Conservation (phyloP, 2,888 invertebrate genomes). For the Campoletis raptor region DNA sequence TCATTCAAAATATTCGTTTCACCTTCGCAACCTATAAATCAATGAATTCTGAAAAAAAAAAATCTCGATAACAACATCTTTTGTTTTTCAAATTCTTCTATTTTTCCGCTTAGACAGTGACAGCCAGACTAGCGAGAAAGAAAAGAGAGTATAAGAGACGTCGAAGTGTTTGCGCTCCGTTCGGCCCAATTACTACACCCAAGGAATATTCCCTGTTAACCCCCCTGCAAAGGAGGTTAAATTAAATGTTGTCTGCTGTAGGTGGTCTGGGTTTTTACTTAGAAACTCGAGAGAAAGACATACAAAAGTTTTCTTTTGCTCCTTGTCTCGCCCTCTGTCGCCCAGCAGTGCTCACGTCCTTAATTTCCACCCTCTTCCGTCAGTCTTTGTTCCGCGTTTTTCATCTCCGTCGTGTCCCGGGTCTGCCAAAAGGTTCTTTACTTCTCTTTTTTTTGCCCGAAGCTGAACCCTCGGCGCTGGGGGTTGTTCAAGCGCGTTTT, state of each 20-base stretch:
- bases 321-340: constrained; percentile 3
- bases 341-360: constrained; percentile 55
- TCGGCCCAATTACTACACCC: constrained; percentile 61
- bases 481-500: constrained; percentile 39
- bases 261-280: constrained; percentile 39
- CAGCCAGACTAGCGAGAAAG: constrained; percentile 41
- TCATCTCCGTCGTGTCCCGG: constrained; percentile 31
- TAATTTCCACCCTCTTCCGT: constrained; percentile 68
- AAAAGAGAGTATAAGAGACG: constrained; percentile 2
- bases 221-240: constrained; percentile 31
- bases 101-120: constrained; percentile 28
- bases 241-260: constrained; percentile 60
- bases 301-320: constrained; percentile 19
- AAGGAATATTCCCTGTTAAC: constrained; percentile 20
- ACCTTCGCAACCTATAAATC: background rate
- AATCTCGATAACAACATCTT: no score
- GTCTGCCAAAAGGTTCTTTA: constrained; percentile 15
- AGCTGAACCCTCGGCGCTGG: constrained; percentile 43
- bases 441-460: constrained; percentile 36
- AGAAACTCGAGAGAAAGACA: constrained; percentile 11
- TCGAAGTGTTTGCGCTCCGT: constrained; percentile 58
- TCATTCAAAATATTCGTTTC: background rate
- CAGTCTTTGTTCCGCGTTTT: constrained; percentile 64
- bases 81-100: no score
- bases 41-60: no score